phyloP scores from a whole-genome alignment of 2,888 invertebrate species.

The Amphimallon solstitiale region DNA sequence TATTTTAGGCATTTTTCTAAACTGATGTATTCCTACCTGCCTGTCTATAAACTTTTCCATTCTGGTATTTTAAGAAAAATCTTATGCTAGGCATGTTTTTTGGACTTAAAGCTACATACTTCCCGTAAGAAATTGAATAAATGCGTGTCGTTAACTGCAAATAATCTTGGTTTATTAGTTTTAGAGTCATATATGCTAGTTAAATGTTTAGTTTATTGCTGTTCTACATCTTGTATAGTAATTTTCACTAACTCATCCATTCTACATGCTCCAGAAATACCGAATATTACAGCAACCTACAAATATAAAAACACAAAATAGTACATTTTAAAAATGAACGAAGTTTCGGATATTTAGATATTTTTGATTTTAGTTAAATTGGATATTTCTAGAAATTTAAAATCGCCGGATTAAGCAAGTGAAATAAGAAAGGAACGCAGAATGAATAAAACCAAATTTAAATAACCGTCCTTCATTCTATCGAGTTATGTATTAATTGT shows the following conservation, averaged over 20 bases:
- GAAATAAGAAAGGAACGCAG: no score
- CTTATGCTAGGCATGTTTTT: constrained; percentile 1
- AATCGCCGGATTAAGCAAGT: no score
- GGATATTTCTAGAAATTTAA: no score
- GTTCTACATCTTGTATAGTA: no score
- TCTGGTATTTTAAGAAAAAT: constrained; percentile 5
- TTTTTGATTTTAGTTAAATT: neutral
- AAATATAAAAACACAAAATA: neutral
- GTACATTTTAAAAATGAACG: neutral
- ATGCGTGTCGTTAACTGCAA: no score
- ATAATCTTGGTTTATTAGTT: neutral
- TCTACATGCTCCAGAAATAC: neutral
- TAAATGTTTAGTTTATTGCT: neutral
- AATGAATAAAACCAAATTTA: no score
- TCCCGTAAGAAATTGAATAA: neutral
- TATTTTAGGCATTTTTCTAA: no score
- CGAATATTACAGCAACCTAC: neutral
- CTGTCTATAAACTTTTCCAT: no score
- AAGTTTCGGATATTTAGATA: neutral
- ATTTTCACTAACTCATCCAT: no score
- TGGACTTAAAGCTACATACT: constrained; percentile 1
- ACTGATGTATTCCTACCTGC: no score
- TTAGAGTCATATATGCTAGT: neutral
- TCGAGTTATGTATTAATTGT: no score
- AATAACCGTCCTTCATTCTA: no score